phyloP scores from a whole-genome alignment of 2,888 invertebrate genomes.

The Epirrhoe alternata region DNA sequence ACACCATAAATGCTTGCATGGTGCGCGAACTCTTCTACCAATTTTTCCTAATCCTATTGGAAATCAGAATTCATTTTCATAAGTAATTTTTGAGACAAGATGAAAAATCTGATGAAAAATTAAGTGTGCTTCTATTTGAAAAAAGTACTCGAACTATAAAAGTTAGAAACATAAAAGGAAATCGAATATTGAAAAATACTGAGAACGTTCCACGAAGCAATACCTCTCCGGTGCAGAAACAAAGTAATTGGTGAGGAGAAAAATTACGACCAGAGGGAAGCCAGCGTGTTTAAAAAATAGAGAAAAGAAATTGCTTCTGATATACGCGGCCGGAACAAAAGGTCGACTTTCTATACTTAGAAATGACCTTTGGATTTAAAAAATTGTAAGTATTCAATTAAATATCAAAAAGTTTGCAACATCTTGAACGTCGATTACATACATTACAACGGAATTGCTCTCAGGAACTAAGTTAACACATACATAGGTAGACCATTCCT shows the following conservation, averaged over 20 bases:
- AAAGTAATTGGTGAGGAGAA: slow-evolving; percentile 73
- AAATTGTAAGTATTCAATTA: slow-evolving; percentile 12
- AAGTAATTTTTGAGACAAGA: neutral
- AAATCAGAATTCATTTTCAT: slow-evolving; percentile 1
- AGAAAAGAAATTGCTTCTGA: slow-evolving; percentile 60
- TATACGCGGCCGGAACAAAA: slow-evolving; percentile 60
- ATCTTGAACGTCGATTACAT: slow-evolving; percentile 32
- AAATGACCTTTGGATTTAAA: slow-evolving; percentile 43
- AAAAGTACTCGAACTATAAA: slow-evolving; percentile 31
- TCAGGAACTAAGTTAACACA: slow-evolving; percentile 42
- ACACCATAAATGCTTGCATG: slow-evolving; percentile 39
- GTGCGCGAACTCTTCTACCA: slow-evolving; percentile 24
- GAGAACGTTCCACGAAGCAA: slow-evolving; percentile 53
- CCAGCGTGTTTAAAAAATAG: slow-evolving; percentile 62
- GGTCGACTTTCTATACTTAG: slow-evolving; percentile 54
- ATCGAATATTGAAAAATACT: slow-evolving; percentile 58
- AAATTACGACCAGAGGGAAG: slow-evolving; percentile 65
- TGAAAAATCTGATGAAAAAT: neutral
- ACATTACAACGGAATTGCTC: slow-evolving; percentile 33
- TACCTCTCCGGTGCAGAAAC: slow-evolving; percentile 63
- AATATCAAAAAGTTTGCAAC: slow-evolving; percentile 24
- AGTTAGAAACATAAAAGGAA: slow-evolving; percentile 41
- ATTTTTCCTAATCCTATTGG: slow-evolving; percentile 4
- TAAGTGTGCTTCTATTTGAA: slow-evolving; percentile 15
- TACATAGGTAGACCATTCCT: slow-evolving; percentile 58